A percentile compares a stretch with the other conserved stretches of the same genome.
Conservation (phyloP, 2,113 vertebrate species). For the Dromas ardeola region DNA sequence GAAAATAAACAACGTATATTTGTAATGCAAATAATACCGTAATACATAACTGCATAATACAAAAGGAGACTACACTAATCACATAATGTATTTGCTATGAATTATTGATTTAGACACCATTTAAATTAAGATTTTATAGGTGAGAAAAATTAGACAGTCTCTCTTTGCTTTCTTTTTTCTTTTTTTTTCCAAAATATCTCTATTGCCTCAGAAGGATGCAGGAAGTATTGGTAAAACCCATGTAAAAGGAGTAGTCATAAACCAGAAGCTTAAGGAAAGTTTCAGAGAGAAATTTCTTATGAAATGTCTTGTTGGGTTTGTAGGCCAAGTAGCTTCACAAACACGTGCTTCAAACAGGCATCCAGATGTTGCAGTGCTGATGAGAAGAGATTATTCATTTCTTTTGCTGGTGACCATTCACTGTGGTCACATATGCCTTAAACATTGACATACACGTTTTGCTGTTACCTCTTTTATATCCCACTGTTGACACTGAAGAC, state of each 20-base stretch:
- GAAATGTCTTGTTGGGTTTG: background rate
- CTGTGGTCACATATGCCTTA: background rate
- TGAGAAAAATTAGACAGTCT: background rate
- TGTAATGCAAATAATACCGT: background rate
- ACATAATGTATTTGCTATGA: background rate
- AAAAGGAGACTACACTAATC: background rate
- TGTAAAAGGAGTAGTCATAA: background rate
- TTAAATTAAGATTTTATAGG: slow-evolving; percentile 12
- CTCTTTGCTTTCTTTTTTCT: background rate
- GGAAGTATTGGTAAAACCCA: background rate
- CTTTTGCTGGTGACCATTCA: background rate
- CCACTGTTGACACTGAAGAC: background rate
- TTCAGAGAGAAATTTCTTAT: background rate
- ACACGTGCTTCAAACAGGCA: background rate
- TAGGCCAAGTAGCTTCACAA: background rate
- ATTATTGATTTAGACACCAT: background rate
- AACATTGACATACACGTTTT: background rate
- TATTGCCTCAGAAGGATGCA: background rate
- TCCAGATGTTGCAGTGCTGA: background rate
- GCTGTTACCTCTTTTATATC: background rate
- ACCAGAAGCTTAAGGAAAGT: background rate
- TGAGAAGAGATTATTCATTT: background rate
- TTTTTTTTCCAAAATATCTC: background rate
- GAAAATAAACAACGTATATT: background rate
- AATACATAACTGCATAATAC: background rate